Percentiles rank a stretch among this genome's conserved stretches.
phyloP scores from a whole-genome alignment of 2,888 invertebrate species.

The Oscheius sp. region DNA sequence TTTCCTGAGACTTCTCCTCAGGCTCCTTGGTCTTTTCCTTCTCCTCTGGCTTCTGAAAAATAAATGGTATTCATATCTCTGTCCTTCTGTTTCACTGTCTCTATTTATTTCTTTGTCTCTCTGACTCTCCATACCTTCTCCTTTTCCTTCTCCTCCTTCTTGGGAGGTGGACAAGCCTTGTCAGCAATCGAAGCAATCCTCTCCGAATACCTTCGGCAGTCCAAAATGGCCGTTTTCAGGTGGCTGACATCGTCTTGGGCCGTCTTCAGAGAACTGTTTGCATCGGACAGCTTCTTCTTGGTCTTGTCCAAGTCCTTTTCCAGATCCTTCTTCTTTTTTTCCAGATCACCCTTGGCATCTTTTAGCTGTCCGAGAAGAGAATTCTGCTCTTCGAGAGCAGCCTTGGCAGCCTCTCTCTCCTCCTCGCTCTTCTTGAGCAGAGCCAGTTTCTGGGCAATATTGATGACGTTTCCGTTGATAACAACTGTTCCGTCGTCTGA shows the following conservation, averaged over 20 bases:
- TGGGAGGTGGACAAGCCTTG: constrained; percentile 59
- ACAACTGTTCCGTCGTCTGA: constrained; percentile 60
- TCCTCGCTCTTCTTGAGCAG: constrained; percentile 62
- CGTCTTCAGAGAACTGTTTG: constrained; percentile 55
- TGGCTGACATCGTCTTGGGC: constrained; percentile 61
- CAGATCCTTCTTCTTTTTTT: constrained; percentile 68
- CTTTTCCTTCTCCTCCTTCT: constrained; percentile 45
- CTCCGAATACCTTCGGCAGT: constrained; percentile 64
- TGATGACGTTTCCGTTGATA: constrained; percentile 66
- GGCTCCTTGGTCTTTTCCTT: constrained; percentile 26
- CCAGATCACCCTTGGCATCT: constrained; percentile 55
- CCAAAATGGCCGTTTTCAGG: constrained; percentile 60
- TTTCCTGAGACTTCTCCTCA: constrained; percentile 12
- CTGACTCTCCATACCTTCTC: constrained; percentile 14
- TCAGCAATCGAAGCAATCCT: constrained; percentile 61
- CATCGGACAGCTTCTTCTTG: constrained; percentile 69
- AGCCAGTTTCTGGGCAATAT: constrained; percentile 65
- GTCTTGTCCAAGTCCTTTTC: constrained; percentile 68
- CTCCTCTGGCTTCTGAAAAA: constrained; percentile 33
- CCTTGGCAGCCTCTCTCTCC: constrained; percentile 62
- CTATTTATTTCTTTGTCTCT: no score
- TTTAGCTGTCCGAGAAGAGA: constrained; percentile 52
- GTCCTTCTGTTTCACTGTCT: neutral
- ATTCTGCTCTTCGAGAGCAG: constrained; percentile 50
- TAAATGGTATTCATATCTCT: neutral